phyloP scores from a whole-genome alignment of 2,888 invertebrate genomes.

The Rutpela maculata region DNA sequence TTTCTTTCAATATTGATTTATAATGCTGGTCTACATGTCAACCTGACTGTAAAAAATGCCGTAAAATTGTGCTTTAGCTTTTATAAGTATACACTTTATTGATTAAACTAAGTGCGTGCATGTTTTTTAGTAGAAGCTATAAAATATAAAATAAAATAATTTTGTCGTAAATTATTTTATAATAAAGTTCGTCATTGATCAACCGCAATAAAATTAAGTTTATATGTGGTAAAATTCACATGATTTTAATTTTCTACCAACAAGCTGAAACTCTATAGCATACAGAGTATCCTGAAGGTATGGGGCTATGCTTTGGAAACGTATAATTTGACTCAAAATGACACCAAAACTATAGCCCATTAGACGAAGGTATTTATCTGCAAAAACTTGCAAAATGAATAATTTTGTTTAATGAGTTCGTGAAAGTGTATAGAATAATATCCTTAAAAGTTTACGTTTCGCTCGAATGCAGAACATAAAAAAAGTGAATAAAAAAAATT shows the following conservation, averaged over 20 bases:
- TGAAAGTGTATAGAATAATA: no score
- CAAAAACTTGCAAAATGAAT: no score
- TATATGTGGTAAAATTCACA: not conserved
- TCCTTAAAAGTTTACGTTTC: no score
- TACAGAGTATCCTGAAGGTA: no score
- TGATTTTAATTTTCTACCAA: not conserved
- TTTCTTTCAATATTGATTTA: constrained; percentile 6
- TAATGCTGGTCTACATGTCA: constrained; percentile 13
- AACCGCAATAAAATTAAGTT: constrained; percentile 14
- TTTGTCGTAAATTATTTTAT: constrained; percentile 12
- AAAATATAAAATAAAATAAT: constrained; percentile 25
- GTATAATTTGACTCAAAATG: no score
- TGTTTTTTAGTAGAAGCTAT: constrained; percentile 1
- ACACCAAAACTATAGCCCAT: no score
- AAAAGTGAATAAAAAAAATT: no score
- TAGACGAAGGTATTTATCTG: no score
- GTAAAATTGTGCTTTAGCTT: not conserved
- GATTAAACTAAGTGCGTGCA: constrained; percentile 20
- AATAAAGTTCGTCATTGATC: constrained; percentile 13
- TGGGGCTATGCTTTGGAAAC: no score
- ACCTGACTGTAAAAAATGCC: constrained; percentile 23
- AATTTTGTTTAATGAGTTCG: no score
- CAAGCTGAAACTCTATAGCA: no score
- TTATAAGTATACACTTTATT: constrained; percentile 14
- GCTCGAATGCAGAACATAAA: no score